Evolutionary conservation across 2,888 invertebrate genomes (phyloP).

Genomic region (Heliconius ismenius): DNA sequence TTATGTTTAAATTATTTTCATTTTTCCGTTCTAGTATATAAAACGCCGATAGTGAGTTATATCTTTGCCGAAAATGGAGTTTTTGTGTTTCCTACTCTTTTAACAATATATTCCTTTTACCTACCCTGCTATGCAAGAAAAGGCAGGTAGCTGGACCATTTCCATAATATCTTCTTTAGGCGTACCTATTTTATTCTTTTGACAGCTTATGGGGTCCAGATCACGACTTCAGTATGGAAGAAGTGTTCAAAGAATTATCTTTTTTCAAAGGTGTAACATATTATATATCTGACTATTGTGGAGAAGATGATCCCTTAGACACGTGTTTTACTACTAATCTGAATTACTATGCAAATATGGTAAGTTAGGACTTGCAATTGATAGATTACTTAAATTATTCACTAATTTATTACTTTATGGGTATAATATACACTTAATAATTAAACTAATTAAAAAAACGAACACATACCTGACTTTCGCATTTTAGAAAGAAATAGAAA

Average conservation of each 20-base stretch:
- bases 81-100: no score
- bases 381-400: background rate
- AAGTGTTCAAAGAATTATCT: slow-evolving; percentile 86
- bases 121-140: no score
- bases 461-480: no score
- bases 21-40: no score
- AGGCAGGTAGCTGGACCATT: no score
- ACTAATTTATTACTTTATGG: background rate
- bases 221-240: slow-evolving; percentile 88
- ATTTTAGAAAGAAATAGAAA: no score
- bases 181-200: slow-evolving; percentile 1
- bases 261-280: slow-evolving; percentile 87
- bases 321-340: slow-evolving; percentile 84
- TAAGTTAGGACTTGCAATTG: slow-evolving; percentile 52
- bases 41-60: no score
- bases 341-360: slow-evolving; percentile 82
- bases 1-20: no score
- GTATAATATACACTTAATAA: background rate
- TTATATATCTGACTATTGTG: slow-evolving; percentile 85
- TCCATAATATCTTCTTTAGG: no score
- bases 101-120: no score
- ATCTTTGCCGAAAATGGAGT: no score
- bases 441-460: no score
- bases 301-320: slow-evolving; percentile 74
- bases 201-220: slow-evolving; percentile 84